Evolutionary conservation across 2,797 vertebrate genomes (phyloP).

Genomic region (Clarias laeviceps): DNA sequence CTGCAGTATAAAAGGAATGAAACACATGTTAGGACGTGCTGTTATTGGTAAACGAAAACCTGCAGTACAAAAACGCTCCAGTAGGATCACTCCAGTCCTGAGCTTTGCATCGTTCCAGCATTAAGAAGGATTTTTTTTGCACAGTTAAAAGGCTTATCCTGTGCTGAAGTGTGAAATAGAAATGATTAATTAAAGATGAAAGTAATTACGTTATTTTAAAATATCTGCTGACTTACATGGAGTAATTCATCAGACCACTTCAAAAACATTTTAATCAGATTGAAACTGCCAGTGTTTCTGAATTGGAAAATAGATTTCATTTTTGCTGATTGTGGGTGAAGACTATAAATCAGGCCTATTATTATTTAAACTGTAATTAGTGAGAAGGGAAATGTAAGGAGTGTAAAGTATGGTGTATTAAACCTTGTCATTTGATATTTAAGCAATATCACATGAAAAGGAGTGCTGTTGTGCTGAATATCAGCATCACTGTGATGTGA

Average conservation of each 20-base stretch:
- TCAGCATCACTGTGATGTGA: too few relatives aligned
- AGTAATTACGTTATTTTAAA: not conserved
- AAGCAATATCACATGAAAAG: too few relatives aligned
- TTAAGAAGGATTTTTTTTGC: not conserved
- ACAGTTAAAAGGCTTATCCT: not conserved
- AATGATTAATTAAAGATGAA: slow-evolving; percentile 5
- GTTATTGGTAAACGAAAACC: not conserved
- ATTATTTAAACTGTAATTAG: not conserved
- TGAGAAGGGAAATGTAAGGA: not conserved
- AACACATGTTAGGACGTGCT: not conserved
- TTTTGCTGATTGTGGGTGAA: not conserved
- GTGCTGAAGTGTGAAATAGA: not conserved
- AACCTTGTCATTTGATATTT: not conserved
- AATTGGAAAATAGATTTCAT: slow-evolving; percentile 1
- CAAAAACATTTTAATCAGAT: not conserved
- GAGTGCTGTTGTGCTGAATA: too few relatives aligned
- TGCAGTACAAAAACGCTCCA: not conserved
- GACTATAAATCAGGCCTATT: not conserved
- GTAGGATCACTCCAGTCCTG: not conserved
- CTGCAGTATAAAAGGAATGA: not conserved
- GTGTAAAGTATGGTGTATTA: not conserved
- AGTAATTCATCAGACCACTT: not conserved
- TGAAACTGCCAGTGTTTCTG: not conserved
- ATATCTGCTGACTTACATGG: not conserved
- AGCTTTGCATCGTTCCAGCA: not conserved